phyloP scores from a whole-genome alignment of 2,797 vertebrate species.

The Allobates femoralis region DNA sequence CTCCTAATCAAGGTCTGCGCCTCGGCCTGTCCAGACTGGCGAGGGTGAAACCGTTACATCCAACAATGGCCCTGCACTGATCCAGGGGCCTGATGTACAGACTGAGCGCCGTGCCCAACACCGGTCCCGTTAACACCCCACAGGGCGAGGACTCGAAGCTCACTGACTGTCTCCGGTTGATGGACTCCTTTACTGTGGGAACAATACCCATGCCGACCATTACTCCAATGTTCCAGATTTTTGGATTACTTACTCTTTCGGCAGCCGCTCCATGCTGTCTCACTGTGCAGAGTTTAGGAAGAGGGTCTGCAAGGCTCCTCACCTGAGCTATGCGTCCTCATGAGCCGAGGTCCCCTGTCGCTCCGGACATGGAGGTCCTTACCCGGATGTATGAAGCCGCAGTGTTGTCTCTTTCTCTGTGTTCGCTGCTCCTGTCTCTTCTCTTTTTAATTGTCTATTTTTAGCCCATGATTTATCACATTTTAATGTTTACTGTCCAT shows the following conservation, averaged over 20 bases:
- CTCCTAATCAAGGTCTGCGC: conserved; percentile 86
- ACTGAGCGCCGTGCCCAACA: not conserved
- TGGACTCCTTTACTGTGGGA: not conserved
- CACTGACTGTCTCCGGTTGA: not conserved
- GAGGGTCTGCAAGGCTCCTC: too few species aligned
- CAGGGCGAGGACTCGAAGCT: not conserved
- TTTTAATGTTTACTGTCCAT: not conserved
- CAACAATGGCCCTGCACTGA: conserved; percentile 78
- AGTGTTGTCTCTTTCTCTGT: not conserved
- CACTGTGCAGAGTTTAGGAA: too few species aligned
- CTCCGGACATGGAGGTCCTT: too few species aligned
- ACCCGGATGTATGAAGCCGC: not conserved
- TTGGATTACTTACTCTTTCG: too few species aligned
- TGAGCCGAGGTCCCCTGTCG: too few species aligned
- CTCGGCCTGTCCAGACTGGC: conserved; percentile 90
- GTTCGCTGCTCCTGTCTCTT: not conserved
- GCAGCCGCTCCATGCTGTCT: too few species aligned
- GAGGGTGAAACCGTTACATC: conserved; percentile 90
- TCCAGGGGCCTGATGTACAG: not conserved
- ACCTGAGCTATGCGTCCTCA: too few species aligned
- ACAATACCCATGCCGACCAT: too few species aligned
- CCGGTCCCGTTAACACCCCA: not conserved
- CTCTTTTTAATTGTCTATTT: not conserved
- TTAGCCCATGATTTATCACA: not conserved
- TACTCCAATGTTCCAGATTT: not conserved